Evolutionary conservation across 2,888 invertebrate genomes (phyloP), one percentile per base, ranked within the genome.

Genomic region (Melieria omissa): DNA sequence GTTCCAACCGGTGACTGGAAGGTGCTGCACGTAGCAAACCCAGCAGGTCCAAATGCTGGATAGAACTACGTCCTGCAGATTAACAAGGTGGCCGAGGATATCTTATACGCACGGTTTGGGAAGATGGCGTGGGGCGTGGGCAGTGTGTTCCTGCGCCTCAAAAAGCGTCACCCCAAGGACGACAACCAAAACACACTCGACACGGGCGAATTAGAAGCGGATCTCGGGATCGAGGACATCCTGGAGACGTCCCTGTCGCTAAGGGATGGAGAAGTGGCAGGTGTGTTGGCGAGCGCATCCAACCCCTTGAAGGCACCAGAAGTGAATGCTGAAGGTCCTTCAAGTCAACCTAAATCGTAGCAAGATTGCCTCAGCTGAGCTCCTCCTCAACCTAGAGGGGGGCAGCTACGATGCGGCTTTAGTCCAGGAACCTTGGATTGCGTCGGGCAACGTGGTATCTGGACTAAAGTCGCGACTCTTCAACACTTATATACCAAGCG

Each of bases 91-190:
- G 47, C 63, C 46, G 9, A 47, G 63, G 47, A 49, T 3, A 8
- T 49, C 2, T 3, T 49, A 49, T 49, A 49, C 49, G 49, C 49
- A 12, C 4, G 42, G 42, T 41, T 49, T 41, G 4, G 16, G 16
- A 61, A 47, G 61, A 61, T 61, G 61, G 61, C 61, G 14, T 29
- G 4, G 49, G 61, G 61, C 44, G 42, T 61, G 42, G 8, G n/a
- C n/a, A n/a, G n/a, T n/a, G n/a, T n/a, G n/a, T 49, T 10, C 49
- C 49, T 49, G 4, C 52, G 64, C 52, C 16, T 64, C 52, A 64
- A 64, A 64, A 64, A 49, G 12, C 64, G 41, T 12, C 54, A 64
- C 49, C 54, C 49, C 16, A 49, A 6, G 9, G 41, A 64, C 49
- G 41, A 64, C 7, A 52, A 29, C 49, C 8, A 6, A 5, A 47